Evolutionary conservation across 2,113 vertebrate species (phyloP).

Genomic region (Ceyx cyanopectus): DNA sequence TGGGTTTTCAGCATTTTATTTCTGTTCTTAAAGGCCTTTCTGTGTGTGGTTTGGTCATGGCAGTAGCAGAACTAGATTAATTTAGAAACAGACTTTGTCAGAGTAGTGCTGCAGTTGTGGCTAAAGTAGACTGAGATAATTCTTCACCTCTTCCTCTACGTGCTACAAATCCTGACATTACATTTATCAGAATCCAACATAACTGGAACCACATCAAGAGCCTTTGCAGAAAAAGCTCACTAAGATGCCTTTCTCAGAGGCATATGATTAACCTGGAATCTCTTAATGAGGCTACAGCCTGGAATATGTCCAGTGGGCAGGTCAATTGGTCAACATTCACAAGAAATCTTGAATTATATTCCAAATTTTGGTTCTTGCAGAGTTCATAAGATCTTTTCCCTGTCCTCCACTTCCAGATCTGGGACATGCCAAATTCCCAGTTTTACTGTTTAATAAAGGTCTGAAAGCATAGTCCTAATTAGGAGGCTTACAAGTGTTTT

Average conservation of each 20-base stretch:
- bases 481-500: not conserved
- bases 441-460: not conserved
- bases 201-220: not conserved
- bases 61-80: not conserved
- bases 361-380: not conserved
- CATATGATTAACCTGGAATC: not conserved
- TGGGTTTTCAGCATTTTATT: not conserved
- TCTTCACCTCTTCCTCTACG: not conserved
- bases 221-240: not conserved
- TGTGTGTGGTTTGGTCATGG: not conserved
- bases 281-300: constrained; percentile 17
- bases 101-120: not conserved
- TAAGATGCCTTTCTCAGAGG: not conserved
- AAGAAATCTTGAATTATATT: not conserved
- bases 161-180: not conserved
- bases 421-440: not conserved
- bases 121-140: not conserved
- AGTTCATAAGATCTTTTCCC: not conserved
- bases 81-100: not conserved
- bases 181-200: not conserved
- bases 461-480: constrained; percentile 1
- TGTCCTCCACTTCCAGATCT: not conserved
- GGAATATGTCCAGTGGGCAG: not conserved
- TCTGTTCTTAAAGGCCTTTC: not conserved
- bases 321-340: not conserved